Evolutionary conservation across 1,140 invertebrate genomes (phyloP).

Genomic region (Macrobrachium rosenbergii): DNA sequence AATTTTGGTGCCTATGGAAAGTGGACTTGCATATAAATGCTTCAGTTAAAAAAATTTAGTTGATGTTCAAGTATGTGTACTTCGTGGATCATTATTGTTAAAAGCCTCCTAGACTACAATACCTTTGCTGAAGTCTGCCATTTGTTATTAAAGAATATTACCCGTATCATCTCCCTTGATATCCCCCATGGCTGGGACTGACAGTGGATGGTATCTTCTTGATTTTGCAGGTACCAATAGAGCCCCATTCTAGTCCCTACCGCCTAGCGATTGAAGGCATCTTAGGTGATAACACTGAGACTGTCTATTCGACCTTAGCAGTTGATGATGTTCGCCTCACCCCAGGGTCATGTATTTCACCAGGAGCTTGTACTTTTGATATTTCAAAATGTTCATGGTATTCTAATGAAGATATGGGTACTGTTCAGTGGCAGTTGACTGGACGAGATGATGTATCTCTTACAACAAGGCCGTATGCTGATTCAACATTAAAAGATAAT

Average conservation of each 20-base stretch:
- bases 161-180: background rate
- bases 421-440: slow-evolving; percentile 31
- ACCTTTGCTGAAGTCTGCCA: background rate
- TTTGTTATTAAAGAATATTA: background rate
- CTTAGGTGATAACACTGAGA: slow-evolving; percentile 25
- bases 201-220: background rate
- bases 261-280: slow-evolving; percentile 39
- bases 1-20: too few relatives aligned
- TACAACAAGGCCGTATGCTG: slow-evolving; percentile 37
- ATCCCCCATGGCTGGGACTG: too few relatives aligned
- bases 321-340: slow-evolving; percentile 35
- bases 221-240: slow-evolving; percentile 20
- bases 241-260: slow-evolving; percentile 9
- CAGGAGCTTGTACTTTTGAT: slow-evolving; percentile 40
- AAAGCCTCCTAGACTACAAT: too few relatives aligned
- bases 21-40: too few relatives aligned
- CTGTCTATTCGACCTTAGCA: slow-evolving; percentile 38
- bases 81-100: too few relatives aligned
- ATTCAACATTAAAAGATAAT: slow-evolving; percentile 33
- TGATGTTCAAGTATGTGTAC: too few relatives aligned
- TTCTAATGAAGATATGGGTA: slow-evolving; percentile 5
- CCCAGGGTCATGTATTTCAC: slow-evolving; percentile 32
- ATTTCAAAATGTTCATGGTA: slow-evolving; percentile 28
- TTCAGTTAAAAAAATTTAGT: too few relatives aligned
- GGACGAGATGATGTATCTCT: slow-evolving; percentile 29